Base-by-base conservation (phyloP, 2,888 invertebrate genomes). In the Chrysolina americana region DNA sequence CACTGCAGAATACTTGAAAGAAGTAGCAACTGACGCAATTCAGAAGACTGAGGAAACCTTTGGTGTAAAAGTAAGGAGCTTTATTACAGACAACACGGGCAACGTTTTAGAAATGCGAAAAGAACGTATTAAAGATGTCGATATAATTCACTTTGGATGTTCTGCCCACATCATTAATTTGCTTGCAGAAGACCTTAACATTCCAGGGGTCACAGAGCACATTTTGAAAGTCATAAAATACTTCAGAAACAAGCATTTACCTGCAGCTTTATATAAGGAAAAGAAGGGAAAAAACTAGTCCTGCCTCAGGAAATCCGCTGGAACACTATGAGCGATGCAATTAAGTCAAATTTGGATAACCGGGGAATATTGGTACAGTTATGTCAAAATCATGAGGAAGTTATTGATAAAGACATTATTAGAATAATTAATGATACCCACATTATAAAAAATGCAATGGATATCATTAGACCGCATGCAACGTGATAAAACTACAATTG, bases 111-210 rank as follows among this genome's bases (percentile, higher is more conserved):
- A n/a, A n/a, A n/a, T n/a, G n/a, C n/a, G n/a, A n/a, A n/a, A n/a
- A n/a, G n/a, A n/a, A n/a, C n/a, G 4, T 2, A 50, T 21, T 21
- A 48, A 48, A 13, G 50, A 68, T 53, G 48, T 50, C 15, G 47
- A 72, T 73, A 68, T 80, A 76, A 41, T 78, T 79, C 71, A 76
- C 41, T 44, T 19, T 74, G 41, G 77, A 63, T 63, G 73, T 17
- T 76, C 72, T n/a, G 68, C 63, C 48, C 73, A 73, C 56, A 59
- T 68, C 6, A 19, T 73, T 6, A 68, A 73, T 59, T 68, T 73
- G 59, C 28, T 73, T 28, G 68, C 73, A 19, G 11, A 73, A 41
- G 68, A 73, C 48, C 13, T 68, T 15, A 41, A 68, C 19, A 59
- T 73, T 68, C 73, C 73, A 23, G 53, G 44, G 10, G 19, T 74